A percentile compares a stretch with the other conserved stretches of the same genome.
Conservation (phyloP, 2,113 vertebrate species). For the Seriola rivoliana region DNA sequence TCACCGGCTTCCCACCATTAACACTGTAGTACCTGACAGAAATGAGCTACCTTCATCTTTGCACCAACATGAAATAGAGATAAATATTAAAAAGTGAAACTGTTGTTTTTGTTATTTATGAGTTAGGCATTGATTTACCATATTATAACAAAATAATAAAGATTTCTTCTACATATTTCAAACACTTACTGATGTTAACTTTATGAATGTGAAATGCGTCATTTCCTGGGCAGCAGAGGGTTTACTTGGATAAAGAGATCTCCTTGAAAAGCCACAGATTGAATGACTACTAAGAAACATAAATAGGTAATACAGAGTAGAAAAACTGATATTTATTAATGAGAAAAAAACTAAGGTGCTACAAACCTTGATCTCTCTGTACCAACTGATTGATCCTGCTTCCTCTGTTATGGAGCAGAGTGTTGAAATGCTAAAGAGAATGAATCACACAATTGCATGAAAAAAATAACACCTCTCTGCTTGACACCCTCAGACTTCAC, state of each 20-base stretch:
- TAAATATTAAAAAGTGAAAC: neutral
- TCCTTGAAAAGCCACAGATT: neutral
- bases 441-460: slow-evolving; percentile 67
- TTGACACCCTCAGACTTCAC: slow-evolving; percentile 77
- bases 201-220: neutral
- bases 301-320: slow-evolving; percentile 3
- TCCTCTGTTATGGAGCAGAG: slow-evolving; percentile 28
- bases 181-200: neutral
- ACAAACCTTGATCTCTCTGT: slow-evolving; percentile 59
- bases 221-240: slow-evolving; percentile 5
- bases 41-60: neutral
- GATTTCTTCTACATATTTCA: neutral
- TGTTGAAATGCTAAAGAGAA: slow-evolving; percentile 51
- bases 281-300: slow-evolving; percentile 12
- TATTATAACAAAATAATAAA: neutral
- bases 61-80: neutral
- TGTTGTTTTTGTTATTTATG: too few species aligned
- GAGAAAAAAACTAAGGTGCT: slow-evolving; percentile 52
- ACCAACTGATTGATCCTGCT: slow-evolving; percentile 37
- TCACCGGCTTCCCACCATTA: neutral
- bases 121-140: too few species aligned
- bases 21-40: neutral
- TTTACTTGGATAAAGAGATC: neutral
- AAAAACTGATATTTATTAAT: slow-evolving; percentile 29
- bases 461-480: slow-evolving; percentile 67